These are phyloP conservation scores for Pomacea maculata DNA, from an alignment of 1,140 invertebrate genomes.

Conservation along the genomic window DNA sequence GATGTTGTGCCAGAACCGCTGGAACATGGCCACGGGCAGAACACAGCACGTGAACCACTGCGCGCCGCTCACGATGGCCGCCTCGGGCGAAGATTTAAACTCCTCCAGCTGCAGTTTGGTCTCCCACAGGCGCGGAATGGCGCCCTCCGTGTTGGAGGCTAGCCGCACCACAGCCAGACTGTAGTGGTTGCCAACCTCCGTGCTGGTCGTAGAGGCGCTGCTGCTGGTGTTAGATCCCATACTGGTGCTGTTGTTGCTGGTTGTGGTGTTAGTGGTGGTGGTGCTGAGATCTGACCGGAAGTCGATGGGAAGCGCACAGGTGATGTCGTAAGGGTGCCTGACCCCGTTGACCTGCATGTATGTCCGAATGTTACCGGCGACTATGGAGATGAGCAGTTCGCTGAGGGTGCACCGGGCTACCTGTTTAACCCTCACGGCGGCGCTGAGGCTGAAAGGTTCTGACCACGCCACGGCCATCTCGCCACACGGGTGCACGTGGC, in stretches of 20 bases:
- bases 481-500: conserved; percentile 50
- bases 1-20: conserved; percentile 52
- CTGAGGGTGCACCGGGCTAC: conserved; percentile 70
- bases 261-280: background rate
- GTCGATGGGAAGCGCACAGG: conserved; percentile 67
- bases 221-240: background rate
- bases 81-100: conserved; percentile 68
- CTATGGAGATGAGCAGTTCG: conserved; percentile 69
- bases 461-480: conserved; percentile 67
- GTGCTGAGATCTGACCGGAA: conserved; percentile 51
- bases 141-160: conserved; percentile 70
- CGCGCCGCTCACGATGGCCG: conserved; percentile 68
- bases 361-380: conserved; percentile 68
- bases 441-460: conserved; percentile 57
- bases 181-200: conserved; percentile 64
- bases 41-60: conserved; percentile 45
- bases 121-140: conserved; percentile 73
- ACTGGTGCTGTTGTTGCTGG: background rate
- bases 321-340: conserved; percentile 67
- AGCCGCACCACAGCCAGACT: conserved; percentile 66
- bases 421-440: conserved; percentile 66
- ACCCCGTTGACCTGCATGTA: conserved; percentile 64
- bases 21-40: conserved; percentile 40
- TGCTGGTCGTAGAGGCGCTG: background rate
- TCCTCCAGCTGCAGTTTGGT: conserved; percentile 68